These are phyloP conservation scores for Drosophila infuscata DNA, from an alignment of 2,888 invertebrate species.

Conservation along the genomic window DNA sequence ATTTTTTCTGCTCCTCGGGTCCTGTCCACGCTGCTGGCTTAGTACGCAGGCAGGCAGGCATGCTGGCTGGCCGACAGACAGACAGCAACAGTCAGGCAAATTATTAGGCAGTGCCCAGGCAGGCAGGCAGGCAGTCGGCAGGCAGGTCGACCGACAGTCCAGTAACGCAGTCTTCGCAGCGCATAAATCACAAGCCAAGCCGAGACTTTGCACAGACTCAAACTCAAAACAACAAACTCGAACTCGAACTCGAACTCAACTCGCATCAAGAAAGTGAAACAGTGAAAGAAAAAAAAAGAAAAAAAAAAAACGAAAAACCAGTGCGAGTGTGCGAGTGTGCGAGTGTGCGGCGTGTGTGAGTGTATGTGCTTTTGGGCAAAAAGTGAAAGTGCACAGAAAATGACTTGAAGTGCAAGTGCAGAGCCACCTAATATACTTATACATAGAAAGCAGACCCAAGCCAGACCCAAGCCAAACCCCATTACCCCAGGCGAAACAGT, in stretches of 20 bases:
- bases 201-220: constrained; percentile 47
- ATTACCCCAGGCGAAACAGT: not conserved
- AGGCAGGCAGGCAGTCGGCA: constrained; percentile 73
- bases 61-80: constrained; percentile 72
- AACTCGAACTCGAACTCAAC: constrained; percentile 35
- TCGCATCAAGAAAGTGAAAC: constrained; percentile 50
- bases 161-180: constrained; percentile 78
- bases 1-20: constrained; percentile 82
- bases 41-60: constrained; percentile 54
- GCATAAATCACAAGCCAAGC: constrained; percentile 70
- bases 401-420: constrained; percentile 77
- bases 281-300: constrained; percentile 35
- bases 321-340: constrained; percentile 14
- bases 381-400: constrained; percentile 75
- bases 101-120: constrained; percentile 76
- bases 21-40: constrained; percentile 63
- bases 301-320: constrained; percentile 21
- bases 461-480: not conserved
- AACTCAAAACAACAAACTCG: constrained; percentile 28
- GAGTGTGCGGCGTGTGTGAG: constrained; percentile 12
- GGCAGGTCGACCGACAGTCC: constrained; percentile 77
- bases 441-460: constrained; percentile 12
- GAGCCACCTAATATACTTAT: constrained; percentile 12
- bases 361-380: constrained; percentile 34
- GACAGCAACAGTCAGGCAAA: constrained; percentile 57